Percentiles rank a stretch among this genome's conserved stretches.
phyloP scores from a whole-genome alignment of 2,113 vertebrate species.

The Epinephelus moara region DNA sequence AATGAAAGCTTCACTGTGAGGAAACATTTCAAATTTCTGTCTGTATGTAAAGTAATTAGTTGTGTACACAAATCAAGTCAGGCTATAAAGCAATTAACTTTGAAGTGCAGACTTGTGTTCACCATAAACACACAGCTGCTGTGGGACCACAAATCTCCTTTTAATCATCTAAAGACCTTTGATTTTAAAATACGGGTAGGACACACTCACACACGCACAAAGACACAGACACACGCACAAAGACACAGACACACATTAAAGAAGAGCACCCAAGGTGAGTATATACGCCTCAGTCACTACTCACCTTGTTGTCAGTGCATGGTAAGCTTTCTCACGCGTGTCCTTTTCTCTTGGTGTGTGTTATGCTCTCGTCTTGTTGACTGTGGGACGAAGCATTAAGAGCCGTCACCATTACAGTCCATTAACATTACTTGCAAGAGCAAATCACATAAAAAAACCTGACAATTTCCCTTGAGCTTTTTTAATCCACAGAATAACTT shows the following conservation, averaged over 20 bases:
- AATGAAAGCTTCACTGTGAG: background rate
- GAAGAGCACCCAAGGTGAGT: slow-evolving; percentile 30
- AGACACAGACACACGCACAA: background rate
- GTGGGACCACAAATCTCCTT: slow-evolving; percentile 20
- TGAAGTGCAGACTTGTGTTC: slow-evolving; percentile 32
- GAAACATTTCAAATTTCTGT: background rate
- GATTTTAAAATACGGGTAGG: slow-evolving; percentile 28
- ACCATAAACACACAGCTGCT: slow-evolving; percentile 6
- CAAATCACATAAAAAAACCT: slow-evolving; percentile 53
- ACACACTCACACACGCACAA: background rate
- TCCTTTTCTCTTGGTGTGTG: slow-evolving; percentile 48
- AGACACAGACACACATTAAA: slow-evolving; percentile 10
- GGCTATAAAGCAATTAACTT: slow-evolving; percentile 35
- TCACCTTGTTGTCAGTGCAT: slow-evolving; percentile 79
- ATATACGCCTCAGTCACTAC: background rate
- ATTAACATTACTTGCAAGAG: slow-evolving; percentile 64
- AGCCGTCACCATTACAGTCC: slow-evolving; percentile 60
- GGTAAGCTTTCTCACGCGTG: slow-evolving; percentile 61
- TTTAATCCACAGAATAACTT: slow-evolving; percentile 39
- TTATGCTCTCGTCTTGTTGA: slow-evolving; percentile 21
- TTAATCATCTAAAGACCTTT: slow-evolving; percentile 46
- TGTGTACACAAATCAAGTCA: background rate
- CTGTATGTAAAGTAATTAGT: background rate
- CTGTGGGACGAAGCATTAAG: slow-evolving; percentile 58
- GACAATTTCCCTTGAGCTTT: slow-evolving; percentile 40